Conservation (phyloP, 2,797 vertebrate species). For the Bradypodion ventrale region DNA sequence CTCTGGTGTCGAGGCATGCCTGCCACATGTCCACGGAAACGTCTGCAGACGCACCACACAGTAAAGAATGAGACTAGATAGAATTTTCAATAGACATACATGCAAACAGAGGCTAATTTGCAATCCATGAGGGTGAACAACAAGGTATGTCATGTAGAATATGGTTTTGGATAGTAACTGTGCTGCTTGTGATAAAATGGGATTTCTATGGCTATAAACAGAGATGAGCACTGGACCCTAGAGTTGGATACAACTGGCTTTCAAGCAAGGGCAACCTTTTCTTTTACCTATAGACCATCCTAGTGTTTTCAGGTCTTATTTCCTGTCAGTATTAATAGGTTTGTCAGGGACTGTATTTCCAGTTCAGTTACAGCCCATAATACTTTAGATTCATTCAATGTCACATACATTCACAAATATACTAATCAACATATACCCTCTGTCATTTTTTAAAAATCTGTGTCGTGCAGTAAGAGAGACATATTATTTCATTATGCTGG, state of each 20-base stretch:
- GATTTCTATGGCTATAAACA: no score
- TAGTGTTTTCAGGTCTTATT: neutral
- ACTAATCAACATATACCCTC: neutral
- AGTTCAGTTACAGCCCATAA: constrained; percentile 36
- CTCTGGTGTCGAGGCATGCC: no score
- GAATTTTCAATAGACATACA: neutral
- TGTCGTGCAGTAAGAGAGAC: constrained; percentile 4
- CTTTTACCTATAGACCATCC: no score
- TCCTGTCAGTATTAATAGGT: constrained; percentile 11
- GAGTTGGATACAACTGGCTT: no score
- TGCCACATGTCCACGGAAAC: no score
- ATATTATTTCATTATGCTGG: neutral
- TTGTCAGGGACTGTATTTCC: neutral
- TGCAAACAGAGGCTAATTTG: no score
- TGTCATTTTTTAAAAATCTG: neutral
- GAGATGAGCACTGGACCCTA: no score
- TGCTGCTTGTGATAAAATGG: constrained; percentile 25
- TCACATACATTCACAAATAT: neutral
- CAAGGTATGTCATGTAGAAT: constrained; percentile 26
- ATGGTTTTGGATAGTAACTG: constrained; percentile 20
- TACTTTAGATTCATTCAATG: neutral
- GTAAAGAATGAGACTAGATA: constrained; percentile 11
- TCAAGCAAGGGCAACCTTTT: no score
- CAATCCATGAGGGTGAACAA: constrained; percentile 31
- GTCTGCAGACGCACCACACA: no score